These are phyloP conservation scores for Loxodonta africana DNA, from an alignment of 2,113 vertebrate species.

Conservation along the genomic window DNA sequence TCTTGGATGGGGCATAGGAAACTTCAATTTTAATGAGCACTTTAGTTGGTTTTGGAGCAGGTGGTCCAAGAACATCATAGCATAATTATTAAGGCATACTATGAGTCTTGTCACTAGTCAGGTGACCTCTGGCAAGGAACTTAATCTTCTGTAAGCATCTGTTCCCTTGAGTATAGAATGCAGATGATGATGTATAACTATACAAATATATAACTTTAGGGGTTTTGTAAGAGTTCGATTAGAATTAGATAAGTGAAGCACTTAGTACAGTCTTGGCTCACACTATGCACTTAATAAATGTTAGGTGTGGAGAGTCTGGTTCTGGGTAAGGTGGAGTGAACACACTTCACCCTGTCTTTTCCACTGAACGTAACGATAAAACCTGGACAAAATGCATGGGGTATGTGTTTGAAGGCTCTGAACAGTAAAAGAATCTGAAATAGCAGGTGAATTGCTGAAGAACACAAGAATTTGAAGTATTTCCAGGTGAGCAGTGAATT, in stretches of 20 bases:
- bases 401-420: not conserved
- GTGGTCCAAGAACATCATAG: not conserved
- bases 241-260: slow-evolving; percentile 33
- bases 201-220: not conserved
- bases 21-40: slow-evolving; percentile 49
- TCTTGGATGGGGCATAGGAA: not conserved
- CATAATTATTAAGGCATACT: not conserved
- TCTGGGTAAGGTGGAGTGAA: not conserved
- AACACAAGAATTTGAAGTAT: not conserved
- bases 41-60: slow-evolving; percentile 34
- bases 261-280: not conserved
- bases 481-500: not conserved
- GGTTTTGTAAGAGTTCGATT: not conserved
- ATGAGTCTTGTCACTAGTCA: not conserved
- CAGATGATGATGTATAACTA: slow-evolving; percentile 12
- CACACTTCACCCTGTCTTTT: not conserved
- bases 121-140: not conserved
- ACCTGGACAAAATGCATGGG: not conserved
- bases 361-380: not conserved
- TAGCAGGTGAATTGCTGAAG: not conserved
- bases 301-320: not conserved
- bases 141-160: slow-evolving; percentile 39
- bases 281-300: not conserved
- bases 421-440: not conserved
- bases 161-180: not conserved